Evolutionary conservation across 2,797 vertebrate species (phyloP).

Genomic region (Graptemys geographica): DNA sequence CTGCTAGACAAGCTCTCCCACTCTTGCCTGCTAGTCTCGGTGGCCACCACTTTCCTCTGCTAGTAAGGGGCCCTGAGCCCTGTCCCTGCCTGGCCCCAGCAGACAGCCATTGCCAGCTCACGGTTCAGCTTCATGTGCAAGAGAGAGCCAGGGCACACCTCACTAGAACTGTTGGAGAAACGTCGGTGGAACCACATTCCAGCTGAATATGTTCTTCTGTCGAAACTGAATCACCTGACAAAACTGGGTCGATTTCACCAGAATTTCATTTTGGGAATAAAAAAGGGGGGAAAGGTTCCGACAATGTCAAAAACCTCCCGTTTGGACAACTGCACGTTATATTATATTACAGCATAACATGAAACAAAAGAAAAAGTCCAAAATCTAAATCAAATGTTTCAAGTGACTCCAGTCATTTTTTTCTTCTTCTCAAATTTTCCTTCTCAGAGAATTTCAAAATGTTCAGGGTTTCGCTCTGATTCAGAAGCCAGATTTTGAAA

Average conservation of each 20-base stretch:
- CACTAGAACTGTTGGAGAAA: background rate
- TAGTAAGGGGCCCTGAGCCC: background rate
- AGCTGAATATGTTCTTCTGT: background rate
- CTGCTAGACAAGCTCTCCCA: background rate
- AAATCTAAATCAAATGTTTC: background rate
- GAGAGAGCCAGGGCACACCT: background rate
- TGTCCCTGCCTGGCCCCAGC: fast-evolving
- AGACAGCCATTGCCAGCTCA: background rate
- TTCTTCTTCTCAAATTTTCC: background rate
- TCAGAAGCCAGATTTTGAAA: too few relatives aligned
- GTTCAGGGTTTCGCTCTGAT: background rate
- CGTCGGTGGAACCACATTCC: background rate
- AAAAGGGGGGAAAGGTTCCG: background rate
- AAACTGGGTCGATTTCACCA: background rate
- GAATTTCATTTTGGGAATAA: background rate
- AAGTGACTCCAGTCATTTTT: background rate
- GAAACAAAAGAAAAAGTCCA: background rate
- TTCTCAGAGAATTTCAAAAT: background rate
- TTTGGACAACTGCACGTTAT: too few relatives aligned
- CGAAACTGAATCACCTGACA: background rate
- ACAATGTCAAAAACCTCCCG: background rate
- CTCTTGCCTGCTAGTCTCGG: background rate
- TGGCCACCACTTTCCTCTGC: background rate
- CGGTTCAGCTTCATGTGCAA: background rate
- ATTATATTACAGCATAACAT: too few relatives aligned